Evolutionary conservation across 23 tunicate genomes (phyloP).

Genomic region (Trididemnum miniatum): DNA sequence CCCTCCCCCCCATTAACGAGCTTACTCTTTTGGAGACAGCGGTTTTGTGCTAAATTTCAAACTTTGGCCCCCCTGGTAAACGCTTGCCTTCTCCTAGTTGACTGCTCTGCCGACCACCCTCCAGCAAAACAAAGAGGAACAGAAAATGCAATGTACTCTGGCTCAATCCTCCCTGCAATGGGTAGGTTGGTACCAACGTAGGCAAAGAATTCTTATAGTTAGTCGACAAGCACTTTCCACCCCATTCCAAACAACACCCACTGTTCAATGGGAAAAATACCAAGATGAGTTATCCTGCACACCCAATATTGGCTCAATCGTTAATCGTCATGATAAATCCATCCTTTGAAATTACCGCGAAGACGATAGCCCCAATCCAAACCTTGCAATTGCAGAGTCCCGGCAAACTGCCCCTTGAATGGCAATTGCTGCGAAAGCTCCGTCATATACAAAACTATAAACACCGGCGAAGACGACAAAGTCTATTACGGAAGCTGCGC

Average conservation of each 20-base stretch:
- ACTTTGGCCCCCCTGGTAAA: no score
- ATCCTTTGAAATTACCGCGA: background rate
- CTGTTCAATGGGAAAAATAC: background rate
- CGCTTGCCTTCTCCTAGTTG: no score
- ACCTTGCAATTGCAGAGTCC: background rate
- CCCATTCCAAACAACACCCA: background rate
- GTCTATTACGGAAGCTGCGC: background rate
- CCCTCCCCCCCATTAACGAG: no score
- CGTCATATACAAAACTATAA: background rate
- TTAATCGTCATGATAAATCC: background rate
- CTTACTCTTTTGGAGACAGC: no score
- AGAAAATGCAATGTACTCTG: background rate
- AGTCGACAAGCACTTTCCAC: background rate
- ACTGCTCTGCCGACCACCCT: no score
- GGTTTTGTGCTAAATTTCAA: no score
- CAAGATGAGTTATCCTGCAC: background rate
- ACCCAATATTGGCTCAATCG: background rate
- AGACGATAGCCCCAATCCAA: background rate
- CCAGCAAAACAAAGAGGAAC: constrained; percentile 20
- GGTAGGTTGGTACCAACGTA: background rate
- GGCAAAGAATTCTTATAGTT: background rate
- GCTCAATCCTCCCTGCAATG: background rate
- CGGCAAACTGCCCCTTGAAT: background rate
- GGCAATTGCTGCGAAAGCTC: background rate
- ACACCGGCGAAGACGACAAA: background rate